These are phyloP conservation scores for Probosciger aterrimus DNA, from an alignment of 2,113 vertebrate species.

Conservation along the genomic window DNA sequence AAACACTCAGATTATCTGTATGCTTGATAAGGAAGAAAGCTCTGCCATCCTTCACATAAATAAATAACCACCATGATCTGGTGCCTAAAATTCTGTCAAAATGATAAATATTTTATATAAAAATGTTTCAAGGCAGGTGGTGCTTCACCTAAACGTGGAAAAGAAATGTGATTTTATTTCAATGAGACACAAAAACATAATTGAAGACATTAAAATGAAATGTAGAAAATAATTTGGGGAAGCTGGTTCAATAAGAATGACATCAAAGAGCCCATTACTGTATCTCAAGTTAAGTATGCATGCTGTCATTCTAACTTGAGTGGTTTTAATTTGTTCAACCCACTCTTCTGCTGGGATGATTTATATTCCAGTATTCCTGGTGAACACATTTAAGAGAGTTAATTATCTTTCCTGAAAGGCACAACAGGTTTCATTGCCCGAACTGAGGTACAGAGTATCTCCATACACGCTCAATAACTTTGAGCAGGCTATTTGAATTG, in stretches of 20 bases:
- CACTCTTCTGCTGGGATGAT: neutral
- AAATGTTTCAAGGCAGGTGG: neutral
- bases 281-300: constrained; percentile 4
- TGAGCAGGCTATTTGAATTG: neutral
- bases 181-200: neutral
- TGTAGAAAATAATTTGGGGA: neutral
- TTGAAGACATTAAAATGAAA: neutral
- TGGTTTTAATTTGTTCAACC: constrained; percentile 31
- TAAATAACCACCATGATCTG: neutral
- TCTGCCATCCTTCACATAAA: neutral
- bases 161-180: neutral
- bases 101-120: neutral
- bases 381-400: neutral
- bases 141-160: neutral
- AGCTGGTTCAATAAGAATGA: neutral
- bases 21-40: neutral
- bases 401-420: neutral
- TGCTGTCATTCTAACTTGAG: neutral
- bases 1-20: neutral
- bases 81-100: neutral
- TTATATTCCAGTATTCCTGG: constrained; percentile 3
- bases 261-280: constrained; percentile 11
- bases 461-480: neutral
- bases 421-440: neutral
- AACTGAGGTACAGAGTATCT: neutral